Conservation (phyloP, 2,113 vertebrate species). For the Pedionomus torquatus region DNA sequence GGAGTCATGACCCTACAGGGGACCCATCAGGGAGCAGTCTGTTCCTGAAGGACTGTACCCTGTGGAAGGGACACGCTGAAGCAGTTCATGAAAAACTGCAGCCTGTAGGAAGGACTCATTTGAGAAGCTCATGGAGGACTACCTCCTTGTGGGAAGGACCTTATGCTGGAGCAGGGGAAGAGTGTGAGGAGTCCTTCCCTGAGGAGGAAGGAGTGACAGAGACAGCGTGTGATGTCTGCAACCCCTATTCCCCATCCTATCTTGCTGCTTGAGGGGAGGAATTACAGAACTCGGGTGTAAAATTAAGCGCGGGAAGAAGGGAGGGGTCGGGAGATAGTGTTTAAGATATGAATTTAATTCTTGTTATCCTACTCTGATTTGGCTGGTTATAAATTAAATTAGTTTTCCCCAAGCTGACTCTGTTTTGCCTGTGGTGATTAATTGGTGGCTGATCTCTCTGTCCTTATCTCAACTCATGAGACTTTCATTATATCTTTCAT, state of each 20-base stretch:
- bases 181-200: not conserved
- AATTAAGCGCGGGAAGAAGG: not conserved
- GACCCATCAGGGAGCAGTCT: not conserved
- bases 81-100: not conserved
- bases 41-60: not conserved
- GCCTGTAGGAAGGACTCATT: not conserved
- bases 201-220: not conserved
- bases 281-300: not conserved
- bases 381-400: not conserved
- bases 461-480: not conserved
- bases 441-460: not conserved
- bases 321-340: not conserved
- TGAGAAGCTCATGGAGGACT: not conserved
- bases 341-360: not conserved
- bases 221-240: not conserved
- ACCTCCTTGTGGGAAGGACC: not conserved
- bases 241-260: not conserved
- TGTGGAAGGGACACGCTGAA: not conserved
- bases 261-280: not conserved
- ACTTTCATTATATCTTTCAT: not conserved
- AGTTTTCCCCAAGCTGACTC: not conserved
- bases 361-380: not conserved
- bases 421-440: not conserved
- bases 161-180: not conserved
- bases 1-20: not conserved